Conservation (phyloP, 2,113 vertebrate species). For the Nesospiza acunhae region DNA sequence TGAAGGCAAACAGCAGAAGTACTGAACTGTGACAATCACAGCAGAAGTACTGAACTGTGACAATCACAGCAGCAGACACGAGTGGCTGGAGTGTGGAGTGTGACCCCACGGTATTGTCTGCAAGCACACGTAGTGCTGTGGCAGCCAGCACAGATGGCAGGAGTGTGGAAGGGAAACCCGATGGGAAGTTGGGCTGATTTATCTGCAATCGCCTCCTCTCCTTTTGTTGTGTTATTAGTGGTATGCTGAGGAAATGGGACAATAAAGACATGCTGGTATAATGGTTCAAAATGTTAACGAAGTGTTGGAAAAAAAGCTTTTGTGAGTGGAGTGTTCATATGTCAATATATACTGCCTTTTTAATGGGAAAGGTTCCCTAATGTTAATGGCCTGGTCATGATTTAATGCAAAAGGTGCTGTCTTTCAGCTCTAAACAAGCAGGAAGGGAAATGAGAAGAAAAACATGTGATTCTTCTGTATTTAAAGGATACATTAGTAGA, state of each 20-base stretch:
- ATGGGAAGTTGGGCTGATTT: neutral
- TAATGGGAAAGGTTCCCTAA: neutral
- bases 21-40: neutral
- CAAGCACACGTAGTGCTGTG: rapidly evolving
- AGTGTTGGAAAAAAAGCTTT: neutral
- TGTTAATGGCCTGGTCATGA: neutral
- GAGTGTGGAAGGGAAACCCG: neutral
- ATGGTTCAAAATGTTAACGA: conserved; percentile 39
- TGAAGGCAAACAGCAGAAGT: neutral
- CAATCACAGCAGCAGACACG: neutral
- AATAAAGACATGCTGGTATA: neutral
- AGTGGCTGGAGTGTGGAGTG: neutral
- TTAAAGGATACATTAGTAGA: neutral
- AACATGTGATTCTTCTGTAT: neutral
- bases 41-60: neutral
- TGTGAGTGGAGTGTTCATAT: neutral
- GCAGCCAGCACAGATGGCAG: neutral
- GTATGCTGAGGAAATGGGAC: neutral
- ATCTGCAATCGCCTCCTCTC: neutral
- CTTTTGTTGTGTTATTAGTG: neutral
- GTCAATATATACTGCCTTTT: conserved; percentile 9
- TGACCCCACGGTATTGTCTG: neutral
- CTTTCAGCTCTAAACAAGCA: neutral
- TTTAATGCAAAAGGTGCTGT: neutral
- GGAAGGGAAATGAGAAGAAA: neutral